Percentiles rank a stretch among this genome's conserved stretches.
Evolutionary conservation across 2,888 invertebrate species (phyloP).

Genomic region (Ichneumoninae sp.): DNA sequence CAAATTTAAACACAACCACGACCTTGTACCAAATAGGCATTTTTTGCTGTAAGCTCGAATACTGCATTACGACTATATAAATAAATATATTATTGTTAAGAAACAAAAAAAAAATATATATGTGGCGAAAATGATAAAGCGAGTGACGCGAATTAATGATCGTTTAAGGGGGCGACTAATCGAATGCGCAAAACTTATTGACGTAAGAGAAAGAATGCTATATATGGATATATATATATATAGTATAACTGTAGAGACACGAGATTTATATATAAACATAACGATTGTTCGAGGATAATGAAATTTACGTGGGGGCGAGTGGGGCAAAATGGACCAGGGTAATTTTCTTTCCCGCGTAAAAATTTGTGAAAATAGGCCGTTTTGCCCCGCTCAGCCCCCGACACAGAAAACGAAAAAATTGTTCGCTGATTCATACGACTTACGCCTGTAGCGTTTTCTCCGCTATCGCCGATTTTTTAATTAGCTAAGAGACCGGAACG

Average conservation of each 20-base stretch:
- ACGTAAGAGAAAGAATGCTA: slow-evolving; percentile 12
- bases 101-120: background rate
- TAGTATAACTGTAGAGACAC: slow-evolving; percentile 28
- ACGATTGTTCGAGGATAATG: slow-evolving; percentile 51
- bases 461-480: background rate
- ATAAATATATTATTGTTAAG: slow-evolving; percentile 47
- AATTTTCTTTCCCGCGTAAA: too few species aligned
- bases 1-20: slow-evolving; percentile 28
- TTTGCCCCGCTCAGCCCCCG: too few species aligned
- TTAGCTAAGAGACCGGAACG: background rate
- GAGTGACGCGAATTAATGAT: background rate
- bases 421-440: background rate
- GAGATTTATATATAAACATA: slow-evolving; percentile 33
- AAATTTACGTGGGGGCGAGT: slow-evolving; percentile 27
- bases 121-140: slow-evolving; percentile 16
- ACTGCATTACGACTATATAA: slow-evolving; percentile 33
- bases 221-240: slow-evolving; percentile 31
- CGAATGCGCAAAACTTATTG: slow-evolving; percentile 40
- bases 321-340: background rate
- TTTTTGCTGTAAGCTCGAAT: slow-evolving; percentile 42
- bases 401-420: background rate
- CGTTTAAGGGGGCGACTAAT: slow-evolving; percentile 7
- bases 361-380: too few species aligned
- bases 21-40: slow-evolving; percentile 58
- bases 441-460: background rate